Percentiles rank a stretch among this genome's conserved stretches.
Evolutionary conservation across 2,113 vertebrate genomes (phyloP).

Genomic region (Raja brachyura): DNA sequence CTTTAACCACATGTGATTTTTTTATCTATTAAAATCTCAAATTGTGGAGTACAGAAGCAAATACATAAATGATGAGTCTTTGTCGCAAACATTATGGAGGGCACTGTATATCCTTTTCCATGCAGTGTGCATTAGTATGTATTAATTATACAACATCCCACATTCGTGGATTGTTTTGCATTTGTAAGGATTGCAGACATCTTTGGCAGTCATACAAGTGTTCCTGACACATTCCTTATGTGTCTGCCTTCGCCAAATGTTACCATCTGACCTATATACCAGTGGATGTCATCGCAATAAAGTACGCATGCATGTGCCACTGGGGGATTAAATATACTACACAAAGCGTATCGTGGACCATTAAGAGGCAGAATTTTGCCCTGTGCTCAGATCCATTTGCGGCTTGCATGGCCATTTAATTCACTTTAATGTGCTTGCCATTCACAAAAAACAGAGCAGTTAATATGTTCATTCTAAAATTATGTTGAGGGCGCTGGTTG

Average conservation of each 20-base stretch:
- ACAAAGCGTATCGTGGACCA: neutral
- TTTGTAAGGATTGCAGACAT: neutral
- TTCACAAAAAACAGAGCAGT: neutral
- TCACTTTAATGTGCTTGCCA: neutral
- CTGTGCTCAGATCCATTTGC: neutral
- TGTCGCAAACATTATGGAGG: too few species aligned
- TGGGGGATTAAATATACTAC: neutral
- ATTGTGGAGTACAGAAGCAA: too few species aligned
- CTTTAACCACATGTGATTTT: too few species aligned
- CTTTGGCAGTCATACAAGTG: neutral
- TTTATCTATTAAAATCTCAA: too few species aligned
- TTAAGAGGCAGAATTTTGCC: neutral
- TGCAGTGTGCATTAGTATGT: neutral
- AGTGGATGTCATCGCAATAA: neutral
- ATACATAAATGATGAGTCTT: too few species aligned
- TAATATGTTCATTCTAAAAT: constrained; percentile 4
- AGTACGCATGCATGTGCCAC: neutral
- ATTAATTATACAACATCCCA: neutral
- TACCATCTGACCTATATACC: constrained; percentile 16
- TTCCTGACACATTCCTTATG: constrained; percentile 1
- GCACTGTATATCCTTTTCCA: neutral
- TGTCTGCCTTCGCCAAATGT: constrained; percentile 34
- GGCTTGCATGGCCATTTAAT: neutral
- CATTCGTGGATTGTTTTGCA: neutral
- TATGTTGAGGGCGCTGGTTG: neutral